Percentiles rank a stretch among this genome's conserved stretches.
Conservation (phyloP, 2,797 vertebrate species). For the Diglossa cyanea region DNA sequence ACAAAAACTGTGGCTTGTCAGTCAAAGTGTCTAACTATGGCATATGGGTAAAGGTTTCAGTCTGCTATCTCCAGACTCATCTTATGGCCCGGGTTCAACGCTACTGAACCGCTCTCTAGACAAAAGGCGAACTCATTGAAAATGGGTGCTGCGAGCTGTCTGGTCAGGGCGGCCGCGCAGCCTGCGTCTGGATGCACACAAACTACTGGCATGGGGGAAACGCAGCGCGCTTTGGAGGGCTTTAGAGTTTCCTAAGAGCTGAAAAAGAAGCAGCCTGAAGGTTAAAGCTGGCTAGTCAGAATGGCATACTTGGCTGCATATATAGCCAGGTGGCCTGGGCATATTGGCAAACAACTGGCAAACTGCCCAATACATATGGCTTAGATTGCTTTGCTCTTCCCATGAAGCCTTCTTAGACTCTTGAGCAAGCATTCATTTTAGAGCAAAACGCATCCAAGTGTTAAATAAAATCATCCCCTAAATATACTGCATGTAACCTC, state of each 20-base stretch:
- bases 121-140: slow-evolving; percentile 79
- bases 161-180: slow-evolving; percentile 75
- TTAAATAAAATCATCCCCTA: slow-evolving; percentile 76
- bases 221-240: slow-evolving; percentile 75
- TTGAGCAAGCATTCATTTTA: slow-evolving; percentile 77
- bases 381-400: slow-evolving; percentile 85
- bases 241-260: slow-evolving; percentile 81
- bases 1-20: slow-evolving; percentile 74
- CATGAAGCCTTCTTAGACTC: slow-evolving; percentile 80
- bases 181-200: slow-evolving; percentile 78
- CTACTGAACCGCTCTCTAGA: slow-evolving; percentile 74
- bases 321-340: slow-evolving; percentile 90
- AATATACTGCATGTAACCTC: slow-evolving; percentile 49
- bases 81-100: slow-evolving; percentile 77
- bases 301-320: slow-evolving; percentile 88
- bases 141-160: slow-evolving; percentile 82
- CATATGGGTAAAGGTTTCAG: slow-evolving; percentile 80
- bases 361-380: slow-evolving; percentile 90
- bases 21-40: slow-evolving; percentile 76
- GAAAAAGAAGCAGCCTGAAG: slow-evolving; percentile 85
- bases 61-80: slow-evolving; percentile 79
- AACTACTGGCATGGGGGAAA: slow-evolving; percentile 80
- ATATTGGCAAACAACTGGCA: slow-evolving; percentile 91
- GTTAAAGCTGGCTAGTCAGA: slow-evolving; percentile 83
- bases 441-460: slow-evolving; percentile 73